Base-by-base conservation (phyloP, 2,113 vertebrate genomes). In the Nestor notabilis region DNA sequence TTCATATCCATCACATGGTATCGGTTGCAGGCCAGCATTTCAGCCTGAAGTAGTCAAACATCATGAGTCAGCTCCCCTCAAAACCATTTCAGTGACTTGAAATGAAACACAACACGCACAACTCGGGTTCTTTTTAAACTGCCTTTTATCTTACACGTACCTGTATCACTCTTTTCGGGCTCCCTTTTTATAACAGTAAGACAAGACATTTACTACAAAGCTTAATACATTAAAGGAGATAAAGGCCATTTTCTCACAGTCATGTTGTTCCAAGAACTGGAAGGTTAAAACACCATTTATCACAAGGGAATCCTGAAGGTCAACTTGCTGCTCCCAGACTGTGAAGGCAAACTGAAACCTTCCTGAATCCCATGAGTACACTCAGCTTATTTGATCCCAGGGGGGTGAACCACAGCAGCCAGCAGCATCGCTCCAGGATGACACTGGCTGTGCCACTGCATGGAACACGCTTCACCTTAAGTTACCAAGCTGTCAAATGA, bases 1-100 rank as follows among this genome's bases (percentile, higher is more conserved):
- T 93, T 94, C 71, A 65, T 80, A 93, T 77, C 95, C 83, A 90
- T 96, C 92, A 89, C 77, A 69, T 41, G 74, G 65, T 84, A 13
- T 87, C 93, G 92, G 92, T 94, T 82, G 49, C 89, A 89, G 92
- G 85, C 95, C 97, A 96, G 94, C 79, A 70, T 92, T 95, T 89
- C 91, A 96, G 91, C 77, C 80, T 61, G n/a, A 89, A 93, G 65
- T 89, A 64, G 61, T 96, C 92, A 79, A 92, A 87, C 89, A 89
- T 13, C 47, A 5, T 89, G 92, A 96, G 91, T 92, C 95, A 97
- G 83, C 77, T 91, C 56, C 69, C 61, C 69, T 90, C 61, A 68
- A 81, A 93, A 93, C 37, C 52, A 52, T 78, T 60, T 63, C 66
- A 75, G 55, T 35, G 66, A 87, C 69, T 88, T 84, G 17, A 83